A percentile compares a stretch with the other conserved stretches of the same genome.
These are phyloP conservation scores for Diadema setosum DNA, from an alignment of 35 echinoderm and acorn worm species.

Conservation along the genomic window DNA sequence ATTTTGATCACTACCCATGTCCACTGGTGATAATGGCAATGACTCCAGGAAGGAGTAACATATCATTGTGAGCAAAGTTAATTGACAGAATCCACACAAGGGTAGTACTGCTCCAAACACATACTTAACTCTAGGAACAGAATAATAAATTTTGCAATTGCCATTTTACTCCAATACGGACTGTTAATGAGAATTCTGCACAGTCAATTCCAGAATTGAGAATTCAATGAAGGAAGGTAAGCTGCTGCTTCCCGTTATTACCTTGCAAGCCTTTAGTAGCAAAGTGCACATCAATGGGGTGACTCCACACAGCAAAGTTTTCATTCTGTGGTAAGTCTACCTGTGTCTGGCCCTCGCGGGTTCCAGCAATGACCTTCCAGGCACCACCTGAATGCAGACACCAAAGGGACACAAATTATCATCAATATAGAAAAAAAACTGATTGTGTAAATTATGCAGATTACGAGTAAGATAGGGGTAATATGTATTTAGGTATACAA, in stretches of 20 bases:
- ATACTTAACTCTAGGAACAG: too few species aligned
- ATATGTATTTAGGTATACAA: too few species aligned
- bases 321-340: conserved; percentile 96
- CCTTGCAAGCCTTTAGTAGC: conserved; percentile 97
- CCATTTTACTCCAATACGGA: too few species aligned
- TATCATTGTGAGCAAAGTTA: too few species aligned
- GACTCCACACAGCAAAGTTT: conserved; percentile 91
- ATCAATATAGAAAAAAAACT: background rate
- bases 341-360: conserved; percentile 90
- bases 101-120: too few species aligned
- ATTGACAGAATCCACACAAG: too few species aligned
- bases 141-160: too few species aligned
- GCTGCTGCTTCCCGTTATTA: too few species aligned
- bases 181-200: too few species aligned
- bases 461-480: background rate
- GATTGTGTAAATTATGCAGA: background rate
- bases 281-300: conserved; percentile 94
- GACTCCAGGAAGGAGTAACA: too few species aligned
- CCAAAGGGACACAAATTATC: background rate
- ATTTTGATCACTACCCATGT: too few species aligned
- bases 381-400: conserved; percentile 70
- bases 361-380: conserved; percentile 94
- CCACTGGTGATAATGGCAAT: too few species aligned
- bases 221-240: background rate
- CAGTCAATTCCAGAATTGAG: background rate